phyloP scores from a whole-genome alignment of 2,797 vertebrate species.

The Ateles fusciceps region DNA sequence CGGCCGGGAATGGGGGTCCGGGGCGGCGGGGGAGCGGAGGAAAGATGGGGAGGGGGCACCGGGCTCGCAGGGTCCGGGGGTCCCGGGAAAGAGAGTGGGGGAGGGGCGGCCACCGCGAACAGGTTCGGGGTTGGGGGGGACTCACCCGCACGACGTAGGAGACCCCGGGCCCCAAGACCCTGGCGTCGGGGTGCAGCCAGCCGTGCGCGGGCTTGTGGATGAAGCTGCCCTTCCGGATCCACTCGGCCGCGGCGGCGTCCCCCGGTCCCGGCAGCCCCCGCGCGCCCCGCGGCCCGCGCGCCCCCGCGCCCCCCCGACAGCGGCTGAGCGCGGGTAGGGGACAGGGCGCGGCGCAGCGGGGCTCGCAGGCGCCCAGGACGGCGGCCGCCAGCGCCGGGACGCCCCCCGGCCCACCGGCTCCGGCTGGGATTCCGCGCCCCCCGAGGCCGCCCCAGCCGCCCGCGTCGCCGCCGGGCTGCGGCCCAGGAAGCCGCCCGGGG shows the following conservation, averaged over 20 bases:
- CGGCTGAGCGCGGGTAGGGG: constrained; percentile 89
- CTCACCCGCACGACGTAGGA: constrained; percentile 96
- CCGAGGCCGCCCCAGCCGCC: constrained; percentile 82
- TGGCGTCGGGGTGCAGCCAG: constrained; percentile 94
- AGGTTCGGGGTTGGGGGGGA: background rate
- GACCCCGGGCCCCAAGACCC: constrained; percentile 91
- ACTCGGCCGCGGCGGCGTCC: constrained; percentile 88
- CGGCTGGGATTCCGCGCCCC: constrained; percentile 58
- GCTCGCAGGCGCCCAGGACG: constrained; percentile 93
- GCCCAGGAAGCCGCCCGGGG: constrained; percentile 91
- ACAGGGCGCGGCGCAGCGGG: constrained; percentile 92
- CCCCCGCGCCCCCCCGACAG: constrained; percentile 82
- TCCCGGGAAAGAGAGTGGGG: background rate
- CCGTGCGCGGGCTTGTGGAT: constrained; percentile 95
- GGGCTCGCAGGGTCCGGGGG: background rate
- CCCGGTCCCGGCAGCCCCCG: constrained; percentile 86
- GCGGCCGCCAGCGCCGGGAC: constrained; percentile 89
- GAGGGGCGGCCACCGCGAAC: background rate
- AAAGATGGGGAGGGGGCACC: background rate
- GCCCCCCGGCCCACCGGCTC: constrained; percentile 58
- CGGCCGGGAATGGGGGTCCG: background rate
- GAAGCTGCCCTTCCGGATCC: constrained; percentile 92
- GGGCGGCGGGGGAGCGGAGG: background rate
- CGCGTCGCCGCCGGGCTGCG: constrained; percentile 89
- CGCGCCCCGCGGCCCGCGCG: constrained; percentile 84